Percentiles rank a stretch among this genome's conserved stretches.
Evolutionary conservation across 1,140 invertebrate species (phyloP).

Genomic region (Sitobion miscanthi): DNA sequence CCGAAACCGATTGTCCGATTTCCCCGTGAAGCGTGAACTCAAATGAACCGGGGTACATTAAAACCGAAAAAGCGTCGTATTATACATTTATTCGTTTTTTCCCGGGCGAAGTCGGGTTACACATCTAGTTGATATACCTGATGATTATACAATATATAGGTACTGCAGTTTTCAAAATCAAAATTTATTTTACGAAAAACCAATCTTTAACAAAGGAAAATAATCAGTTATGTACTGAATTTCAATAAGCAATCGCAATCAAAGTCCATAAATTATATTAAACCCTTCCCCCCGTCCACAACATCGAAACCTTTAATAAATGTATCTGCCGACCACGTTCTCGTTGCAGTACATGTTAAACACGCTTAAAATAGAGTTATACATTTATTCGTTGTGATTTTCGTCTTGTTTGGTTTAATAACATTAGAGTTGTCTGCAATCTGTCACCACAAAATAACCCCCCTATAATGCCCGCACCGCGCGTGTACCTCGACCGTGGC

Average conservation of each 20-base stretch:
- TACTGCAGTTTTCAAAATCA: too few relatives aligned
- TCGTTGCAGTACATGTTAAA: not conserved
- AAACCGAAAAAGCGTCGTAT: too few relatives aligned
- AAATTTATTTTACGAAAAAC: not conserved
- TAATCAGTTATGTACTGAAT: not conserved
- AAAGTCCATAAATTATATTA: not conserved
- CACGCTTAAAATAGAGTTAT: not conserved
- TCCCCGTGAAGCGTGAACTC: too few relatives aligned
- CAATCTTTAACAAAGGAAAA: not conserved
- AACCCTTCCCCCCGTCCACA: too few relatives aligned
- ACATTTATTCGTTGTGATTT: not conserved
- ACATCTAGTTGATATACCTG: not conserved
- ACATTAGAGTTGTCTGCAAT: slow-evolving; percentile 6
- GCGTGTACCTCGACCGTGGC: not conserved
- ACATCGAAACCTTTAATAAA: not conserved
- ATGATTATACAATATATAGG: not conserved
- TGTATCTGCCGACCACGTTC: not conserved
- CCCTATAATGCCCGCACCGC: not conserved
- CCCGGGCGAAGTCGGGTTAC: not conserved
- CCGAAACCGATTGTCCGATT: too few relatives aligned
- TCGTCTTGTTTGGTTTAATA: not conserved
- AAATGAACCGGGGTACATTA: too few relatives aligned
- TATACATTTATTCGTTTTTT: too few relatives aligned
- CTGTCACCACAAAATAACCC: slow-evolving; percentile 20
- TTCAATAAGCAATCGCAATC: not conserved